Evolutionary conservation across 2,888 invertebrate species (phyloP).

Genomic region (Caenorhabditis sulstoni): DNA sequence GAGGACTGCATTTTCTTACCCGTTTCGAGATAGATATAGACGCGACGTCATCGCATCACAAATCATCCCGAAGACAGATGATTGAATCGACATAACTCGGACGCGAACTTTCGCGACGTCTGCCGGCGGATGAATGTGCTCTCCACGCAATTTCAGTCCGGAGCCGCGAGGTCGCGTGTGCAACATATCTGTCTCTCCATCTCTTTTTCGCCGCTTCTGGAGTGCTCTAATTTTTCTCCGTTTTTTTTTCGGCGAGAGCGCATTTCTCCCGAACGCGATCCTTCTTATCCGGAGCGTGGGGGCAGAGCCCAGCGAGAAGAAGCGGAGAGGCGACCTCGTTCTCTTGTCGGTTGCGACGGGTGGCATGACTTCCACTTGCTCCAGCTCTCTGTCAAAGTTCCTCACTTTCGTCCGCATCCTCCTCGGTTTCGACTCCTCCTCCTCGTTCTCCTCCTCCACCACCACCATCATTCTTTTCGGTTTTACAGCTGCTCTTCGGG

Average conservation of each 20-base stretch:
- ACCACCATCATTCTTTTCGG: conserved; percentile 12
- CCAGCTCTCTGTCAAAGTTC: conserved; percentile 43
- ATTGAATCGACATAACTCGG: conserved; percentile 2
- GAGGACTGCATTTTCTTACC: neutral
- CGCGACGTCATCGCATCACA: conserved; percentile 30
- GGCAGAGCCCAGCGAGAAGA: conserved; percentile 22
- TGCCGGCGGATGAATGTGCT: too few species aligned
- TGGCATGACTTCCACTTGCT: conserved; percentile 54
- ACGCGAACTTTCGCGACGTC: neutral
- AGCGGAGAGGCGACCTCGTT: conserved; percentile 6
- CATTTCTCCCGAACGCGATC: conserved; percentile 40
- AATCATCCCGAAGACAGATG: conserved; percentile 31
- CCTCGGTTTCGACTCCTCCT: conserved; percentile 30
- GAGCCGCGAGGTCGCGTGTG: too few species aligned
- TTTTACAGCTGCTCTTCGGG: conserved; percentile 5
- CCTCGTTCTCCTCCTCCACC: conserved; percentile 20
- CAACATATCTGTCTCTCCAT: too few species aligned
- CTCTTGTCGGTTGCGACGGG: conserved; percentile 43
- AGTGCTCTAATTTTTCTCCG: too few species aligned
- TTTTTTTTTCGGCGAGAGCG: too few species aligned
- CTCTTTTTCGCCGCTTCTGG: too few species aligned
- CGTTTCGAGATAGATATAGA: too few species aligned
- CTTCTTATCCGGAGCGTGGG: too few species aligned
- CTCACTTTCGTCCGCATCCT: too few species aligned
- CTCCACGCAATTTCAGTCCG: too few species aligned